These are phyloP conservation scores for Carcina quercana DNA, from an alignment of 2,888 invertebrate genomes.

Conservation along the genomic window DNA sequence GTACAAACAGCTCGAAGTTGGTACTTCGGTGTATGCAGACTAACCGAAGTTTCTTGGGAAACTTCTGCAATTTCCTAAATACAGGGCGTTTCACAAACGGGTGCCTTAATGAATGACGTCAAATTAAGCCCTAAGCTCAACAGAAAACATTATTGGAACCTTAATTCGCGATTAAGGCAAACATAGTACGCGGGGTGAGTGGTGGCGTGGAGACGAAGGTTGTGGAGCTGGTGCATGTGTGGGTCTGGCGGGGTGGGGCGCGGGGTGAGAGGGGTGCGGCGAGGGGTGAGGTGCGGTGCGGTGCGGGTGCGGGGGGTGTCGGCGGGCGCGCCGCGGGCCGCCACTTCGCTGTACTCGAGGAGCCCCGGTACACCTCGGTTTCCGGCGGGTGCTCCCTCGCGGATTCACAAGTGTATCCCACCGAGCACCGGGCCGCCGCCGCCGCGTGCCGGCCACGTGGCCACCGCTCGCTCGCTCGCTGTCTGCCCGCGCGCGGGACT, in stretches of 20 bases:
- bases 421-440: slow-evolving; percentile 22
- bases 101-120: slow-evolving; percentile 59
- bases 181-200: slow-evolving; percentile 70
- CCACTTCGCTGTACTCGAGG: slow-evolving; percentile 71
- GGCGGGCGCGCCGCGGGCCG: slow-evolving; percentile 61
- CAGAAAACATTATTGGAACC: slow-evolving; percentile 69
- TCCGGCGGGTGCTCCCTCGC: slow-evolving; percentile 69
- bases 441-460: slow-evolving; percentile 63
- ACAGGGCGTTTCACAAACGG: slow-evolving; percentile 32
- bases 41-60: no score
- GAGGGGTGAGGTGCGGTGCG: slow-evolving; percentile 41
- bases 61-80: slow-evolving; percentile 27
- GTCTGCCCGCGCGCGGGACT: slow-evolving; percentile 17
- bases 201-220: slow-evolving; percentile 66
- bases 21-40: no score
- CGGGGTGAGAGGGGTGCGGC: slow-evolving; percentile 37
- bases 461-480: slow-evolving; percentile 29
- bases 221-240: slow-evolving; percentile 62
- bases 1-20: no score
- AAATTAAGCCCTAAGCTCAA: slow-evolving; percentile 65
- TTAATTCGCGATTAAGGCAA: slow-evolving; percentile 73
- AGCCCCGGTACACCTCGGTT: slow-evolving; percentile 72
- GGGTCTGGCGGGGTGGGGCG: slow-evolving; percentile 39
- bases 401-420: slow-evolving; percentile 51
- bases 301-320: slow-evolving; percentile 34